A percentile compares a stretch with the other conserved stretches of the same genome.
These are phyloP conservation scores for Sphaeridia pumilis DNA, from an alignment of 2,888 invertebrate genomes.

Conservation along the genomic window DNA sequence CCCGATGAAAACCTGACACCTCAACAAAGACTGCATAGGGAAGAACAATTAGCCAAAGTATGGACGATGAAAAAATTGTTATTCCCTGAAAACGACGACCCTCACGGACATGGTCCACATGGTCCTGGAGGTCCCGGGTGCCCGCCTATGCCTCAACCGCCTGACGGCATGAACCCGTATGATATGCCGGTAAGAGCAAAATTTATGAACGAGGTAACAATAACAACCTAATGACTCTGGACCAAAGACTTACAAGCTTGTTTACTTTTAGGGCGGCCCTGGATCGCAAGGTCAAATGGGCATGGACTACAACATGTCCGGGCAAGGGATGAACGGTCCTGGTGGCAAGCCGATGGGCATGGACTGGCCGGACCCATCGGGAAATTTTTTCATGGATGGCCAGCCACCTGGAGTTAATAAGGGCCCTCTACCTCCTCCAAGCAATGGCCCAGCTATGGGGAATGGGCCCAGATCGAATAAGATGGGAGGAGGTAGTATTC, in stretches of 20 bases:
- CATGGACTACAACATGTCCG: conserved; percentile 31
- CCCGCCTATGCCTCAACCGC: conserved; percentile 28
- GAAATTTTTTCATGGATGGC: conserved; percentile 32
- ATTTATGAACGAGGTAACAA: no score
- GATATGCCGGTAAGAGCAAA: conserved; percentile 33
- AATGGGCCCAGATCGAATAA: conserved; percentile 32
- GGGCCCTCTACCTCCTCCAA: conserved; percentile 19
- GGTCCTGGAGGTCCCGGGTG: conserved; percentile 25
- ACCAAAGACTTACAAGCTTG: neutral
- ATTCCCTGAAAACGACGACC: conserved; percentile 49
- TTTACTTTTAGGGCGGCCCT: conserved; percentile 24
- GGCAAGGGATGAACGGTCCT: conserved; percentile 21
- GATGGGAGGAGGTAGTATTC: conserved; percentile 36
- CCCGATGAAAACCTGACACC: conserved; percentile 94
- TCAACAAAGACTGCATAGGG: conserved; percentile 85
- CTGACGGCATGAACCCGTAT: conserved; percentile 31
- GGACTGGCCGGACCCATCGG: conserved; percentile 27
- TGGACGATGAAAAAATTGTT: conserved; percentile 76
- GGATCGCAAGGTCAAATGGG: conserved; percentile 20
- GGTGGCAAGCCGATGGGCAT: conserved; percentile 29
- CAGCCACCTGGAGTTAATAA: conserved; percentile 23
- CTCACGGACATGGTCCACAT: conserved; percentile 19
- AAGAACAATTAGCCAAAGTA: conserved; percentile 81
- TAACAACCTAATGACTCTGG: neutral
- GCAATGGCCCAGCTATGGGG: conserved; percentile 24